Base-by-base conservation (phyloP, 1,140 invertebrate species). In the Anoplophora glabripennis region DNA sequence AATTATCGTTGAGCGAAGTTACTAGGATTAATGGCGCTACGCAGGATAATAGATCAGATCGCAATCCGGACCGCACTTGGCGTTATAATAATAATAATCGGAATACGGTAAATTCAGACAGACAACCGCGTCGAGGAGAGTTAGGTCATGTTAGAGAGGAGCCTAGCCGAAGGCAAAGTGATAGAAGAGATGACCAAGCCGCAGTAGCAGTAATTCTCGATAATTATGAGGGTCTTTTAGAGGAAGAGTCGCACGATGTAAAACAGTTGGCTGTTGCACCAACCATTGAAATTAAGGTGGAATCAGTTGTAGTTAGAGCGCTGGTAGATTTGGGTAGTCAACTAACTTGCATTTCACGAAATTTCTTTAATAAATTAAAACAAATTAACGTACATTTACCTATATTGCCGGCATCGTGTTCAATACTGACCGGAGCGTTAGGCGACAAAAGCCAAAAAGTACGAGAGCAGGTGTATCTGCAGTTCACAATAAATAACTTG, bases 381-480 rank as follows among this genome's bases (percentile, higher is more conserved):
- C n/a, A 47, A 28, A 47, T 47, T 28, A 28, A 47, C 17, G 4
- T 18, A 9, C 11, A 28, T 17, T 12, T 47, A 17, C 21, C 21
- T 3, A 14, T 17, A 28, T 47, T 47, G 17, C 45, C 45, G n/a
- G 21, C 45, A 3, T n/a, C n/a, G 2, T 47, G 45, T 28, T 17
- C 14, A 17, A 17, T 9, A 3, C 11, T 47, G n/a, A 18, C 9
- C 5, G 45, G 45, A 28, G 45, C 45, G 17, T 28, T 47, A 17
- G 45, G 45, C 5, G 45, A 28, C 9, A 14, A 28, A 5, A 17
- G 14, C 5, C 45, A 47, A 28, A 28, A 17, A 9, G 17, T 47
- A 17, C 12, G 45, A 12, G 45, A 47, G 45, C 45, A 47, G 9
- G 21, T 28, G n/a, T 47, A 47, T 28, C 9, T 47, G 9, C n/a